Conservation (phyloP, 2,888 invertebrate species). For the Muschampia plurimacula region DNA sequence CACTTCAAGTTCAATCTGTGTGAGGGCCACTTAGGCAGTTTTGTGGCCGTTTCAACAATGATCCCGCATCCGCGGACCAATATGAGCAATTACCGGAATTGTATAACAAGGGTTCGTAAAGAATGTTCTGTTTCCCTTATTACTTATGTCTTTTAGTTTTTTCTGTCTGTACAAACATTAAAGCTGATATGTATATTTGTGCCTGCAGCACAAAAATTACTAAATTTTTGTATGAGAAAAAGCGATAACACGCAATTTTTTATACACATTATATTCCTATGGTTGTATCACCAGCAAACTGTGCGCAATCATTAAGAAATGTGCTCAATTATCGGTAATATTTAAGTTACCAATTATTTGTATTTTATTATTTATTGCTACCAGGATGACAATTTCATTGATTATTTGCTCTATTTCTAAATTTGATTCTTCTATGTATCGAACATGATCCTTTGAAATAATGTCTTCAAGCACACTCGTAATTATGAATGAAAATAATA, state of each 20-base stretch:
- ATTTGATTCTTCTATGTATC: neutral
- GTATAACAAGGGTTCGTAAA: slow-evolving; percentile 9
- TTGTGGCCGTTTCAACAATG: slow-evolving; percentile 16
- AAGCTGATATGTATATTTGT: too few species aligned
- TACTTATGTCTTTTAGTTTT: neutral
- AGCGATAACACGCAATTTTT: too few species aligned
- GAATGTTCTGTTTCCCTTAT: neutral
- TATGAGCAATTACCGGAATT: slow-evolving; percentile 27
- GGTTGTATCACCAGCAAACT: too few species aligned
- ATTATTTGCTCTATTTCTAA: neutral
- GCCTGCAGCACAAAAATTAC: too few species aligned
- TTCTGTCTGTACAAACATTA: neutral
- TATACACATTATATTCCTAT: too few species aligned
- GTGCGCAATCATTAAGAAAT: too few species aligned
- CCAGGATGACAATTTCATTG: neutral
- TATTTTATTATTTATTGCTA: too few species aligned
- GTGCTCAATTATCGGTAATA: too few species aligned
- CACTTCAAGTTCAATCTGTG: slow-evolving; percentile 17
- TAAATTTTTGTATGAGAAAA: too few species aligned
- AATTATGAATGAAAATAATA: neutral
- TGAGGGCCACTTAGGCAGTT: slow-evolving; percentile 12
- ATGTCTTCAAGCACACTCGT: neutral
- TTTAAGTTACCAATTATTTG: too few species aligned
- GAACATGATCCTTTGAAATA: neutral
- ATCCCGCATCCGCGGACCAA: slow-evolving; percentile 36